These are phyloP conservation scores for Sminthurides aquaticus DNA, from an alignment of 2,888 invertebrate genomes.

Conservation along the genomic window DNA sequence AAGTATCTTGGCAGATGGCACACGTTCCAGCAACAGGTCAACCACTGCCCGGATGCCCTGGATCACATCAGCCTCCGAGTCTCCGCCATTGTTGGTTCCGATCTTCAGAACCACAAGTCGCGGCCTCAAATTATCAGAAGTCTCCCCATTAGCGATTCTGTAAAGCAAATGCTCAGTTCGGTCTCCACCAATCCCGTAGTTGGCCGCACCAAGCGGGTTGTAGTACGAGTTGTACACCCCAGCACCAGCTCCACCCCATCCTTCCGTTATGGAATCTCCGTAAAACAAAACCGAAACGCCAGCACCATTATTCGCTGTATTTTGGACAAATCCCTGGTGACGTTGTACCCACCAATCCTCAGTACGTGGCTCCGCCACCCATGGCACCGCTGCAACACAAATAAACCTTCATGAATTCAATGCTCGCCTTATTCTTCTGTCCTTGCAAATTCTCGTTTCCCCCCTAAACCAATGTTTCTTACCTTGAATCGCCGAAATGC, in stretches of 20 bases:
- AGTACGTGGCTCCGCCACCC: constrained; percentile 19
- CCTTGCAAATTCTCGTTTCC: no score
- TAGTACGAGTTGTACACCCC: constrained; percentile 28
- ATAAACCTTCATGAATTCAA: no score
- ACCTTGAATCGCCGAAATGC: background rate
- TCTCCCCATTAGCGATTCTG: constrained; percentile 52
- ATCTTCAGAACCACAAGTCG: constrained; percentile 52
- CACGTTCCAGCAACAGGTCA: constrained; percentile 44
- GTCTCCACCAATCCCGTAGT: constrained; percentile 49
- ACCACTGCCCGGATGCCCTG: constrained; percentile 49
- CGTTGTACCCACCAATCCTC: constrained; percentile 31
- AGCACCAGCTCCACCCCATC: constrained; percentile 30
- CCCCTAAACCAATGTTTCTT: background rate
- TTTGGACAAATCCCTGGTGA: constrained; percentile 27
- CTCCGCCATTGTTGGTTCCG: constrained; percentile 51
- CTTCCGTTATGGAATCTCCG: constrained; percentile 39
- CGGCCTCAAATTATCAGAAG: constrained; percentile 48
- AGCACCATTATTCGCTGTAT: constrained; percentile 27
- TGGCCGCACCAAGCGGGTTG: constrained; percentile 32
- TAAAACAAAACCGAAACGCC: constrained; percentile 34
- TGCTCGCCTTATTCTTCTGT: no score
- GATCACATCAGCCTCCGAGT: constrained; percentile 48
- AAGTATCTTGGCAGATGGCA: constrained; percentile 26
- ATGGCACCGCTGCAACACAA: constrained; percentile 17
- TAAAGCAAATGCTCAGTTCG: constrained; percentile 52